Evolutionary conservation across 2,113 vertebrate species (phyloP).

Genomic region (Cyprinodon brontotheroides): DNA sequence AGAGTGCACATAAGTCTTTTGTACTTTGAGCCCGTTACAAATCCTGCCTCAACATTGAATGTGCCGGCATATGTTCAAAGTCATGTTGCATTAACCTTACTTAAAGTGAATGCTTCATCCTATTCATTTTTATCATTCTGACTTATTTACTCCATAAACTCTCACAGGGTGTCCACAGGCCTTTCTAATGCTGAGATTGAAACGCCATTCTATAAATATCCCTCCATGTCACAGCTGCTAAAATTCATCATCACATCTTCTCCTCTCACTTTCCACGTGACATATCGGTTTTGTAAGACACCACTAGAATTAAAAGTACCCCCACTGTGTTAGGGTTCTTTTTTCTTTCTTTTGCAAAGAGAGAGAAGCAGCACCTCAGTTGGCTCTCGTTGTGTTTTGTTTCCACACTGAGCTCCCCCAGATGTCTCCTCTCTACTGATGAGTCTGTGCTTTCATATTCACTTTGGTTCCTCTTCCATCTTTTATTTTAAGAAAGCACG

Average conservation of each 20-base stretch:
- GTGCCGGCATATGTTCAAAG: not conserved
- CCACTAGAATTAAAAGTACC: conserved; percentile 58
- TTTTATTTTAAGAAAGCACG: conserved; percentile 61
- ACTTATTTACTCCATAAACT: conserved; percentile 37
- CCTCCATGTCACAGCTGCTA: conserved; percentile 30
- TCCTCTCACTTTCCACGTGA: conserved; percentile 32
- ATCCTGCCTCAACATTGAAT: not conserved
- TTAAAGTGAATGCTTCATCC: not conserved
- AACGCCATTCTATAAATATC: conserved; percentile 57
- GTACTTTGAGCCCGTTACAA: not conserved
- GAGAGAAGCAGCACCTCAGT: conserved; percentile 24
- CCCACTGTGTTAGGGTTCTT: conserved; percentile 10
- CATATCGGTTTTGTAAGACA: conserved; percentile 32
- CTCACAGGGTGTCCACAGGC: conserved; percentile 12
- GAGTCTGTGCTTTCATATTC: conserved; percentile 60
- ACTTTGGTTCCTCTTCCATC: conserved; percentile 49
- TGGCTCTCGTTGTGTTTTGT: conserved; percentile 23
- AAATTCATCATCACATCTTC: conserved; percentile 21
- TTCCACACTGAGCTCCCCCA: conserved; percentile 32
- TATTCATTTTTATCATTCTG: conserved; percentile 22
- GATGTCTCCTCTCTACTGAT: conserved; percentile 51
- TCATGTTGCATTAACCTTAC: not conserved
- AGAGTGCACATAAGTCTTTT: not conserved
- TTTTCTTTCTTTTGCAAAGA: conserved; percentile 10
- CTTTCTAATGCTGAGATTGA: not conserved